Conservation (phyloP, 2,888 invertebrate genomes). For the Lepeophtheirus nordmannii region DNA sequence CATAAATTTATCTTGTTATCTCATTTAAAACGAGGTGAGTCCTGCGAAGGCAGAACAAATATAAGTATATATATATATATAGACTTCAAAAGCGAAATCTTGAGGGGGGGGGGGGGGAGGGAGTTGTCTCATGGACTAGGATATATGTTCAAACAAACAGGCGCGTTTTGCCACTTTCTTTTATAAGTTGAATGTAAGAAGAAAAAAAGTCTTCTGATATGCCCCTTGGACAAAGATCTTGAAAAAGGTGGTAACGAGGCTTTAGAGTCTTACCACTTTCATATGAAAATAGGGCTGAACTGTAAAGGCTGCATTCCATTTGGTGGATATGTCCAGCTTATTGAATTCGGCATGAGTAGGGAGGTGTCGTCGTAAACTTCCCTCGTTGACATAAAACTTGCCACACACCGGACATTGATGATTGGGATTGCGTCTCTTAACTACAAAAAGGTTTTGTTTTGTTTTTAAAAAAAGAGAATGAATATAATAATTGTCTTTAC, state of each 20-base stretch:
- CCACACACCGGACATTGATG: slow-evolving; percentile 89
- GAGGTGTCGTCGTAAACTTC: slow-evolving; percentile 75
- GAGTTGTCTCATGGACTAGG: too few species aligned
- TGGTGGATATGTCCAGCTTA: slow-evolving; percentile 43
- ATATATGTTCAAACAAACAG: too few species aligned
- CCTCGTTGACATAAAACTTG: slow-evolving; percentile 88
- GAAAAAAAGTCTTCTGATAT: too few species aligned
- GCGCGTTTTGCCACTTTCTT: too few species aligned
- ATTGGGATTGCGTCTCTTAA: slow-evolving; percentile 75
- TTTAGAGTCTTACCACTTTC: slow-evolving; percentile 58
- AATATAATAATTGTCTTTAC: background rate
- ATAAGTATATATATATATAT: too few species aligned
- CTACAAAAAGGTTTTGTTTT: background rate
- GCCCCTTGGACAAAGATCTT: background rate
- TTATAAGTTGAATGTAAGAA: too few species aligned
- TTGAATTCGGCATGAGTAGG: slow-evolving; percentile 83
- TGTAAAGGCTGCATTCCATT: slow-evolving; percentile 91
- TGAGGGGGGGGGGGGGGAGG: too few species aligned
- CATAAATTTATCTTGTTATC: too few species aligned
- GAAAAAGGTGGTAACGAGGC: background rate
- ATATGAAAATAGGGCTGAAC: slow-evolving; percentile 85
- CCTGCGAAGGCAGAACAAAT: too few species aligned
- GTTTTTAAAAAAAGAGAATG: background rate
- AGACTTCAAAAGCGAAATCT: too few species aligned
- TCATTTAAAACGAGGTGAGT: too few species aligned